These are phyloP conservation scores for Drosophila lutescens DNA, from an alignment of 2,888 invertebrate species.

Conservation along the genomic window DNA sequence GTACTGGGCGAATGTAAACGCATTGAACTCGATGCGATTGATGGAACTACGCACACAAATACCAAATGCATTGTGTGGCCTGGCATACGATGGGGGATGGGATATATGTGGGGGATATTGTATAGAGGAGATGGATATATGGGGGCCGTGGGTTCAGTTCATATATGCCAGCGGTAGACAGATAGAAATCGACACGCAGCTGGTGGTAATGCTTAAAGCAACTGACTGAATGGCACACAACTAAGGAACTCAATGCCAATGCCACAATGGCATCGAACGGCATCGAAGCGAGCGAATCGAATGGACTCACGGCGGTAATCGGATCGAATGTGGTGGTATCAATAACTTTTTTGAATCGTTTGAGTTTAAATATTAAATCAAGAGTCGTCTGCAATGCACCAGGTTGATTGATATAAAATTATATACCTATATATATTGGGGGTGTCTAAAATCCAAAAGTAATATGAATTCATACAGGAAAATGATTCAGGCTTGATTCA, in stretches of 20 bases:
- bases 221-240: slow-evolving; percentile 37
- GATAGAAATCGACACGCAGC: slow-evolving; percentile 41
- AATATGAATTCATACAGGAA: no score
- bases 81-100: neutral
- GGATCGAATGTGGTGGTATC: no score
- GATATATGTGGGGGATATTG: neutral
- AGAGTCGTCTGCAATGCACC: no score
- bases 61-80: slow-evolving; percentile 21
- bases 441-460: no score
- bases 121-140: neutral
- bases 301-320: neutral
- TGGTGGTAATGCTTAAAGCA: slow-evolving; percentile 52
- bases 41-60: slow-evolving; percentile 45
- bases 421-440: no score
- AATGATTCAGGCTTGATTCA: no score
- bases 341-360: no score
- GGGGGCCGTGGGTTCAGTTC: slow-evolving; percentile 6
- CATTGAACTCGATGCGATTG: slow-evolving; percentile 63
- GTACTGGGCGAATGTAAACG: slow-evolving; percentile 47
- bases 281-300: slow-evolving; percentile 5
- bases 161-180: slow-evolving; percentile 22
- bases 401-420: no score
- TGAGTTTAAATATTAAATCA: no score
- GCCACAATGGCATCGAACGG: slow-evolving; percentile 28
- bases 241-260: neutral